These are phyloP conservation scores for Argyresthia albistria DNA, from an alignment of 2,888 invertebrate genomes.

Conservation along the genomic window DNA sequence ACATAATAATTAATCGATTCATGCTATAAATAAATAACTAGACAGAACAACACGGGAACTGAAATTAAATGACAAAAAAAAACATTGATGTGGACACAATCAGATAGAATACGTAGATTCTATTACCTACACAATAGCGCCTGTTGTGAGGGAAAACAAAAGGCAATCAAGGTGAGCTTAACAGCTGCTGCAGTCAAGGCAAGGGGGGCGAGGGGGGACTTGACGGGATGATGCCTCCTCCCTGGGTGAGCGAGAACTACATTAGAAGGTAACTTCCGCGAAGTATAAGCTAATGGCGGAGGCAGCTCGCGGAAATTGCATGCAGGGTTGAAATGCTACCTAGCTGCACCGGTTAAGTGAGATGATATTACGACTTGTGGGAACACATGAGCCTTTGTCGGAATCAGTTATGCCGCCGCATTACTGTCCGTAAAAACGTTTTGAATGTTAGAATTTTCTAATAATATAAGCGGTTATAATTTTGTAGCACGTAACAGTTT, in stretches of 20 bases:
- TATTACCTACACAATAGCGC: neutral
- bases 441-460: neutral
- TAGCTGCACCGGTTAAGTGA: conserved; percentile 1
- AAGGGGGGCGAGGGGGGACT: neutral
- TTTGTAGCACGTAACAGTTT: neutral
- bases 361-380: neutral
- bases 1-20: too few relatives aligned
- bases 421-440: neutral
- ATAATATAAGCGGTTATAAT: neutral
- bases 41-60: too few relatives aligned
- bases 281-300: conserved; percentile 19
- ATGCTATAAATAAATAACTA: too few relatives aligned
- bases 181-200: conserved; percentile 7
- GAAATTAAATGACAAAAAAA: too few relatives aligned
- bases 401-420: neutral
- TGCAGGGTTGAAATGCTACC: conserved; percentile 15
- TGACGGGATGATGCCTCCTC: neutral
- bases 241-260: neutral
- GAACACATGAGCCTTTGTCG: neutral
- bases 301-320: conserved; percentile 17
- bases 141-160: conserved; percentile 3
- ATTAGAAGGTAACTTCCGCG: conserved; percentile 21
- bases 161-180: conserved; percentile 9
- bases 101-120: too few relatives aligned
- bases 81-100: too few relatives aligned